A percentile compares a stretch with the other conserved stretches of the same genome.
phyloP scores from a whole-genome alignment of 2,888 invertebrate species.

The Dryocosmus kuriphilus region DNA sequence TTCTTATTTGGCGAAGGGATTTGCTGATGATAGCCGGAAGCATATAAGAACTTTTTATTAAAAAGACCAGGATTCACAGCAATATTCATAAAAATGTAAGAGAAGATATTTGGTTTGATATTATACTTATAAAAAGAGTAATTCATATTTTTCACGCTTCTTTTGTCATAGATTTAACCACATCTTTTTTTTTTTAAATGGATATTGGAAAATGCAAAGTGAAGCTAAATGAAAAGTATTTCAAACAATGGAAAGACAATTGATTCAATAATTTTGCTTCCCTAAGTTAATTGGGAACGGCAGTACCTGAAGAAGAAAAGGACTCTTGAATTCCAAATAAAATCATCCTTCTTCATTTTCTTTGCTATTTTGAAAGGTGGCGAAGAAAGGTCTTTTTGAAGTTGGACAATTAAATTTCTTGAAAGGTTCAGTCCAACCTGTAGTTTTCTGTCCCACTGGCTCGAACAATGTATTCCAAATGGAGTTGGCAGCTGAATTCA shows the following conservation, averaged over 20 bases:
- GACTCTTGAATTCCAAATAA: not conserved
- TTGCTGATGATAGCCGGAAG: conserved; percentile 18
- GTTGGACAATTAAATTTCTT: conserved; percentile 78
- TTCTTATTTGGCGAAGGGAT: conserved; percentile 32
- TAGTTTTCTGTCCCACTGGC: conserved; percentile 79
- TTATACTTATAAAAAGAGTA: not conserved
- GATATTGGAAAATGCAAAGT: not conserved
- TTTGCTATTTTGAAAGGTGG: conserved; percentile 59
- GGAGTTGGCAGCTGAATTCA: conserved; percentile 79
- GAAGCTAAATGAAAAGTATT: not conserved
- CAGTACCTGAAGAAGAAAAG: not conserved
- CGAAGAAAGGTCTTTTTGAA: conserved; percentile 77
- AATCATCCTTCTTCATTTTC: not conserved
- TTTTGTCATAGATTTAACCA: too few species aligned
- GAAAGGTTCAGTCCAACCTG: conserved; percentile 71
- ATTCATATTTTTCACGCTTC: not conserved
- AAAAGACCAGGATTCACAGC: not conserved
- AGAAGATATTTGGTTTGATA: conserved; percentile 8
- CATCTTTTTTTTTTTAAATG: not conserved
- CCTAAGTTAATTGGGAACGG: not conserved
- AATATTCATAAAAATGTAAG: conserved; percentile 11
- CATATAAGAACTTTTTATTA: conserved; percentile 2
- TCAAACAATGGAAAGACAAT: not conserved
- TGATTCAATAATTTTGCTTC: too few species aligned
- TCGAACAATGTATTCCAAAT: conserved; percentile 83